Evolutionary conservation across 2,113 vertebrate species (phyloP).

Genomic region (Cyprinodon tularosa): DNA sequence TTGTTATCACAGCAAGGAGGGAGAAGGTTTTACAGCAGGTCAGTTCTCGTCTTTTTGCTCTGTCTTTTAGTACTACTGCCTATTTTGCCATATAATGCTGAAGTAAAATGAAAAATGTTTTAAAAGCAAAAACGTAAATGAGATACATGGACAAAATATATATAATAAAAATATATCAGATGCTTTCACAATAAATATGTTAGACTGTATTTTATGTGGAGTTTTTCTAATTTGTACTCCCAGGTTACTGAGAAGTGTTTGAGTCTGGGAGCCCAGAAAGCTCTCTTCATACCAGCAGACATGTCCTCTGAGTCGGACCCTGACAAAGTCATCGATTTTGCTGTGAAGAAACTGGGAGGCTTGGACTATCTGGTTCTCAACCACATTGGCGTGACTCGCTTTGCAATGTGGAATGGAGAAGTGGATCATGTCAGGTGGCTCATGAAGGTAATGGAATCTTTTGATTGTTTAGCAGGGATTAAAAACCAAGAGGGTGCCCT

Average conservation of each 20-base stretch:
- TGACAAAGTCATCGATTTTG: conserved; percentile 81
- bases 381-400: conserved; percentile 80
- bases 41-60: conserved; percentile 26
- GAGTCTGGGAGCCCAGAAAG: conserved; percentile 82
- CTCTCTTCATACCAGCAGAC: conserved; percentile 82
- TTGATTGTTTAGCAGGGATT: neutral
- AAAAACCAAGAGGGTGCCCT: neutral
- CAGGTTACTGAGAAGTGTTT: conserved; percentile 87
- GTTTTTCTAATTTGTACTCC: neutral
- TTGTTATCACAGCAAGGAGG: conserved; percentile 86
- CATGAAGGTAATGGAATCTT: conserved; percentile 80
- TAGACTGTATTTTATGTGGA: neutral
- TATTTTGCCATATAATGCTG: too few species aligned
- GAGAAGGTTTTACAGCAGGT: conserved; percentile 84
- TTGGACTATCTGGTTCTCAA: conserved; percentile 88
- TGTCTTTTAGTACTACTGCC: neutral
- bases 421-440: conserved; percentile 80
- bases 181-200: neutral
- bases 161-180: neutral
- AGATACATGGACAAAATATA: neutral
- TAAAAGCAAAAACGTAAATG: too few species aligned
- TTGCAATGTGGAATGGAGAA: conserved; percentile 81
- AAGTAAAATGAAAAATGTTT: too few species aligned
- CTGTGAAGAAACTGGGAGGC: conserved; percentile 84
- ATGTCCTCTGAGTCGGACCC: conserved; percentile 82